Percentiles rank a stretch among this genome's conserved stretches.
These are phyloP conservation scores for Campylorhamphus procurvoides DNA, from an alignment of 2,113 vertebrate species.

Conservation along the genomic window DNA sequence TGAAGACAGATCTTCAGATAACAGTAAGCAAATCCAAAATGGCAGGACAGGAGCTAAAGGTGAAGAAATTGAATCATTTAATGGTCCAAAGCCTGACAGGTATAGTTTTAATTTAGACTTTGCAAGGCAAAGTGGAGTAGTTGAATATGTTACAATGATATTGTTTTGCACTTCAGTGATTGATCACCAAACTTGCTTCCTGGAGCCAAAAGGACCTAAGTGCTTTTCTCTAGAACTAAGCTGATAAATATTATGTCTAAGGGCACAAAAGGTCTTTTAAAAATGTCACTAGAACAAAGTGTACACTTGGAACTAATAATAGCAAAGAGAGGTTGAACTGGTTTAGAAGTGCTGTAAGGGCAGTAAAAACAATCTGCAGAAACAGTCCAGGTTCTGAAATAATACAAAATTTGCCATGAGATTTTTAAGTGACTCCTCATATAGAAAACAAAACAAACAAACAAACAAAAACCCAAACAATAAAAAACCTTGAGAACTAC, in stretches of 20 bases:
- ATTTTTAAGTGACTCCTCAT: not conserved
- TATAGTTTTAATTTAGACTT: not conserved
- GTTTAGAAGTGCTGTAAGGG: slow-evolving; percentile 21
- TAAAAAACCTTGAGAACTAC: not conserved
- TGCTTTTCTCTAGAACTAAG: slow-evolving; percentile 40
- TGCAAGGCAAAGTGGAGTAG: slow-evolving; percentile 6
- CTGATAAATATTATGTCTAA: slow-evolving; percentile 60
- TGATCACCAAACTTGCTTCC: slow-evolving; percentile 43
- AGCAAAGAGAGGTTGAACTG: slow-evolving; percentile 13
- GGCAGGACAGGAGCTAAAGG: not conserved
- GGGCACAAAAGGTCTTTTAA: slow-evolving; percentile 46
- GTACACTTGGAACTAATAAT: slow-evolving; percentile 24
- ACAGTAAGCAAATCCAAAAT: not conserved
- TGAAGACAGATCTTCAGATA: not conserved
- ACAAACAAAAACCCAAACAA: no score
- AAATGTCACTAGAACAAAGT: slow-evolving; percentile 36
- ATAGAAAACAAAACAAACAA: not conserved
- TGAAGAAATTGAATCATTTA: not conserved
- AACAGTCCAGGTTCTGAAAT: not conserved
- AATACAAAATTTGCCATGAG: not conserved
- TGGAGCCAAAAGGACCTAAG: slow-evolving; percentile 38
- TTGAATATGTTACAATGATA: not conserved
- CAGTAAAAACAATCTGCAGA: slow-evolving; percentile 16
- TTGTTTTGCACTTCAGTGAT: slow-evolving; percentile 20
- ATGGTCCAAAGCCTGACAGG: not conserved